Conservation (phyloP, 2,797 vertebrate species). For the Propithecus perrieri region DNA sequence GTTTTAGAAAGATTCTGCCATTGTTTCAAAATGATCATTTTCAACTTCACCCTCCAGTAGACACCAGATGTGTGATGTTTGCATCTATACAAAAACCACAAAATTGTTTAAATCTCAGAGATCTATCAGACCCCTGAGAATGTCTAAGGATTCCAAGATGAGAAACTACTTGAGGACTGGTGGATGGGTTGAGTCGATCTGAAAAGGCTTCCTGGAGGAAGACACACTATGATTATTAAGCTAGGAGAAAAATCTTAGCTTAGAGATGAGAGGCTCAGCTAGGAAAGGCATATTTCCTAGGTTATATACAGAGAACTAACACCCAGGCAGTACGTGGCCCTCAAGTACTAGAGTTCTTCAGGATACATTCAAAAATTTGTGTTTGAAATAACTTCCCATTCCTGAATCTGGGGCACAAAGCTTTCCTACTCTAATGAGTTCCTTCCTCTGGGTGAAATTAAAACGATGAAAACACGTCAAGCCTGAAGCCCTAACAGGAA, state of each 20-base stretch:
- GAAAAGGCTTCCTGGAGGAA: neutral
- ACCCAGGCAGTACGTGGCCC: neutral
- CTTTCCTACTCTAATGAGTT: neutral
- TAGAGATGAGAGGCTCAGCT: neutral
- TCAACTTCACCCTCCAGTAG: neutral
- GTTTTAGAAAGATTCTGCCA: constrained; percentile 36
- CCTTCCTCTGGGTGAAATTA: neutral
- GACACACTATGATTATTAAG: neutral
- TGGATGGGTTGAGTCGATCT: neutral
- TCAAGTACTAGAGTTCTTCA: neutral
- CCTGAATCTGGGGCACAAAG: neutral
- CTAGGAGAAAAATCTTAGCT: neutral
- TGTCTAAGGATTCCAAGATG: neutral
- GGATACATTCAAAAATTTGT: neutral
- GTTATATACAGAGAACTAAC: neutral
- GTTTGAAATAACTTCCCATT: neutral
- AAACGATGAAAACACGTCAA: neutral
- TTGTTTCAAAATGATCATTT: neutral
- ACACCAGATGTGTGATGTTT: neutral
- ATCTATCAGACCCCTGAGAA: neutral
- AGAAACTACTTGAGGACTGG: neutral
- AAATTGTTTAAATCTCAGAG: neutral
- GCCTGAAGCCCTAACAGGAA: neutral
- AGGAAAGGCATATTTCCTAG: neutral
- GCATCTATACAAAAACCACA: neutral